Evolutionary conservation across 2,797 vertebrate genomes (phyloP).

Genomic region (Aldrovandia affinis): DNA sequence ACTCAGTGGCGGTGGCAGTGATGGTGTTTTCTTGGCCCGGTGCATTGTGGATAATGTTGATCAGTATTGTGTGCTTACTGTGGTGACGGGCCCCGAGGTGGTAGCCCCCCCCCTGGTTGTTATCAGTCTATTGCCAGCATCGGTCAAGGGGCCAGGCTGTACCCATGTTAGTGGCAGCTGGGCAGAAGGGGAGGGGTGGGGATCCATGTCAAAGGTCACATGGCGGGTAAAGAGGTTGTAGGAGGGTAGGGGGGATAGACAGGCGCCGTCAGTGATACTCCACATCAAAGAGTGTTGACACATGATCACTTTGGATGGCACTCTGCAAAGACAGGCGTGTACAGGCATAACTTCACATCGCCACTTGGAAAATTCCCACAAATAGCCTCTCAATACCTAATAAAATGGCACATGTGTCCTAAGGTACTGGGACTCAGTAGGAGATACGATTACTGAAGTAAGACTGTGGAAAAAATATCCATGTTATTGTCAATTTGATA

Average conservation of each 20-base stretch:
- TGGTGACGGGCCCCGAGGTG: neutral
- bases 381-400: neutral
- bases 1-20: neutral
- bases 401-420: neutral
- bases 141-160: neutral
- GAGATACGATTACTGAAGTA: too few species aligned
- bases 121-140: constrained; percentile 9
- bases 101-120: neutral
- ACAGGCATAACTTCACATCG: neutral
- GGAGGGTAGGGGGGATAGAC: neutral
- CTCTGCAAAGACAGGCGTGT: neutral
- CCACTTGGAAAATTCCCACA: neutral
- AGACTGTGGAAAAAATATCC: neutral
- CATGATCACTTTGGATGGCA: neutral
- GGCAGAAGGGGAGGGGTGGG: neutral
- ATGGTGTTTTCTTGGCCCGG: neutral
- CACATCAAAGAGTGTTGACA: neutral
- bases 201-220: neutral
- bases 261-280: neutral
- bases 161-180: neutral
- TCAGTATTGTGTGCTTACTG: neutral
- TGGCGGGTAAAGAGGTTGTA: neutral
- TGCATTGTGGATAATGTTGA: neutral
- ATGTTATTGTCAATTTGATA: neutral
- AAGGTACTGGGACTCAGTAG: too few species aligned